Base-by-base conservation (phyloP, 2,113 vertebrate genomes). In the Oreochromis spilurus region DNA sequence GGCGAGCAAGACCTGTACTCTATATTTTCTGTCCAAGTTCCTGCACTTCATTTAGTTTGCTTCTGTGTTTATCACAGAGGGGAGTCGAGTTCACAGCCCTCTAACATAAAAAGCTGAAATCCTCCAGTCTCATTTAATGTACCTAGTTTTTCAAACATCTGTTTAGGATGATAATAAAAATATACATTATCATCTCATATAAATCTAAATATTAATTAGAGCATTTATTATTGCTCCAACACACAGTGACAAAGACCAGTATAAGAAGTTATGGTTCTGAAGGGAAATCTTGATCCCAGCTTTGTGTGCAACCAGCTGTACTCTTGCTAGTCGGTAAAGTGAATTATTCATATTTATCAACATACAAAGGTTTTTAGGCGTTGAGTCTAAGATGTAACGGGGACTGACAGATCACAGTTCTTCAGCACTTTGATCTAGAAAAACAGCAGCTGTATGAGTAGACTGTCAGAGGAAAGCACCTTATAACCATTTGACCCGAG, bases 291-390 rank as follows among this genome's bases (percentile, higher is more conserved):
- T 60, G 14, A 67, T 67, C 10, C 36, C n/a, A 70, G n/a, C 11
- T 40, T 24, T 70, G 0, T 40, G 36, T 9, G 36, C 7, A 65
- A 65, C 2, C 0, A 65, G 19, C 36, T 40, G 0, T 12, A 1
- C 62, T 67, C 4, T 0, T 67, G 2, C 13, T 40, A 24, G n/a
- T 70, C 38, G 1, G 0, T 43, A 24, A 43, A 24, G 34, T 70
- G 38, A 70, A 43, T 43, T 43, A 70, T 70, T 43, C 3, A 43
- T 40, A 43, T 43, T 43, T 24, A 16, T 5, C 12, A 43, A 24
- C 38, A 14, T 24, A 14, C 1, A 16, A 40, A 67, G 3, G 0
- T 40, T 38, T 40, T 67, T 67, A 67, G 36, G 19, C 14, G 65
- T 16, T 70, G 12, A 24, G 1, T 70, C 36, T 16, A 6, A 43